Evolutionary conservation across 2,797 vertebrate species (phyloP).

Genomic region (Brachymystax lenok): DNA sequence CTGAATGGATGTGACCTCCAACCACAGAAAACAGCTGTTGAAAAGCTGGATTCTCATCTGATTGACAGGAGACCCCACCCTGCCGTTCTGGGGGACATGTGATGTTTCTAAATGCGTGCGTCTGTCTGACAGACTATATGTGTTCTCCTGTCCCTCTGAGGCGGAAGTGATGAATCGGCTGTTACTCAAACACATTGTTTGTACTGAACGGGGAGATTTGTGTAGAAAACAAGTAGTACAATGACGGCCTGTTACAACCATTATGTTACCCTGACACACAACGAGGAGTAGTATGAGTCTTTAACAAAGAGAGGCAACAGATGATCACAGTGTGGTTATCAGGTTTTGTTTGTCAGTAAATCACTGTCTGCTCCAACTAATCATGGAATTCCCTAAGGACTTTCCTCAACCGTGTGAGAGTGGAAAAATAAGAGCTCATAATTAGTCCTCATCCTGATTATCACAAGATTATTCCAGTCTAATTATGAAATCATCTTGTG

Average conservation of each 20-base stretch:
- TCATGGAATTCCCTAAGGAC: background rate
- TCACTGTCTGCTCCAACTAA: background rate
- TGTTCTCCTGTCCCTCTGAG: background rate
- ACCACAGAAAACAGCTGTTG: constrained; percentile 51
- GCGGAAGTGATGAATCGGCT: constrained; percentile 41
- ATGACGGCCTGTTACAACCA: constrained; percentile 33
- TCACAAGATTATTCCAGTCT: background rate
- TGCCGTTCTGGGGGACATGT: background rate
- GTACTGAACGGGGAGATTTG: constrained; percentile 6
- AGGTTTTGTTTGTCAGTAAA: constrained; percentile 28
- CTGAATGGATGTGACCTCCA: constrained; percentile 58
- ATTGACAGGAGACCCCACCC: constrained; percentile 40
- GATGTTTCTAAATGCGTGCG: background rate
- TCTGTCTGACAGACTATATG: constrained; percentile 18
- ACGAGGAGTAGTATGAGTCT: background rate
- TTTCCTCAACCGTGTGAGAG: background rate
- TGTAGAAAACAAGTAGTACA: constrained; percentile 12
- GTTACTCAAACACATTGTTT: constrained; percentile 15
- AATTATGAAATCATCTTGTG: background rate
- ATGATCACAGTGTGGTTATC: constrained; percentile 34
- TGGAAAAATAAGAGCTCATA: background rate
- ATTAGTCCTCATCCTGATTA: background rate
- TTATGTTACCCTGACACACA: constrained; percentile 16
- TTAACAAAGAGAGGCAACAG: background rate
- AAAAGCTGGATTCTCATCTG: constrained; percentile 38